Evolutionary conservation across 2,113 vertebrate species (phyloP).

Genomic region (Asarcornis scutulata): DNA sequence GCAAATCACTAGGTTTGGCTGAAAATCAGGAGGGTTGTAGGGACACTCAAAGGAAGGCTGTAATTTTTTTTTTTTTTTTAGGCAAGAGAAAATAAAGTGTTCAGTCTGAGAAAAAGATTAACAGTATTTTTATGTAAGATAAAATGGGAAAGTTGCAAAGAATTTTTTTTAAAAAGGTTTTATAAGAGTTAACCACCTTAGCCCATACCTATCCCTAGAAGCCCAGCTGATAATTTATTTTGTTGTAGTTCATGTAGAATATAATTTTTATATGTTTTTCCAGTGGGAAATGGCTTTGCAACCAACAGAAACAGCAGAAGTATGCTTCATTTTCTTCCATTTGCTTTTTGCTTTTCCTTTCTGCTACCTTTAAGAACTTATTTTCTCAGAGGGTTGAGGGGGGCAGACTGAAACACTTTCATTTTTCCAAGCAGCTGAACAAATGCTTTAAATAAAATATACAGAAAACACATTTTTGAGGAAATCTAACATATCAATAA

Average conservation of each 20-base stretch:
- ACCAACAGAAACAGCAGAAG: background rate
- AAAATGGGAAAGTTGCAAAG: background rate
- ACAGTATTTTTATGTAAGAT: background rate
- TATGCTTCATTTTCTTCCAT: background rate
- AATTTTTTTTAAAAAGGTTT: background rate
- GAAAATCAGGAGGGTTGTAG: background rate
- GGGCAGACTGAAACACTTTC: background rate
- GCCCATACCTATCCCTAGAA: background rate
- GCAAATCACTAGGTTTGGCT: background rate
- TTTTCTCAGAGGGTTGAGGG: rapidly evolving
- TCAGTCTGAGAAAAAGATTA: background rate
- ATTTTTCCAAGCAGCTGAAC: background rate
- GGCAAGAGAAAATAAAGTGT: background rate
- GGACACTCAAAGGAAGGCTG: background rate
- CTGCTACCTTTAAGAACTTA: background rate
- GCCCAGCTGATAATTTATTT: background rate
- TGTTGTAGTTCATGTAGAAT: background rate
- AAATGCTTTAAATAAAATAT: background rate
- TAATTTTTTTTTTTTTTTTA: background rate
- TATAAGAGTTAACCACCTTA: background rate
- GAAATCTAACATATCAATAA: background rate
- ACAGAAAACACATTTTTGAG: background rate
- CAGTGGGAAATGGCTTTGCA: background rate
- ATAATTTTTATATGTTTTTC: background rate
- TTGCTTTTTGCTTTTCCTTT: background rate